Evolutionary conservation across 2,888 invertebrate species (phyloP), one percentile per base, ranked within the genome.

Genomic region (Parnassius apollo): DNA sequence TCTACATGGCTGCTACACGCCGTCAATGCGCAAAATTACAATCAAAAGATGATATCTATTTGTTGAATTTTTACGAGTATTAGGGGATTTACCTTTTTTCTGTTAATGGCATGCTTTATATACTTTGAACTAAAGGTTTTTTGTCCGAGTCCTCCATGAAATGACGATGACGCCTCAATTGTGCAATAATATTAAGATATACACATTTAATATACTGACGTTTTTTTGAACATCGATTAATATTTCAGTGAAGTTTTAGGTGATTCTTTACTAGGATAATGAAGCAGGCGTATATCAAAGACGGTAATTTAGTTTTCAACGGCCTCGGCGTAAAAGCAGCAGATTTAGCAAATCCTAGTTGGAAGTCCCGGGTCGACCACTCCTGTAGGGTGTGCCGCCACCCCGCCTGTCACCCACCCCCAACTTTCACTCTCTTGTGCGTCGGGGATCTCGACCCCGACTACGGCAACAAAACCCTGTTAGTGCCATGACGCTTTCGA

Each of bases 281-380:
- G 7, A 51, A 46, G 46, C 12, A 46, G 55, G 13, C 45, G 45
- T 55, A 49, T 18, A 22, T 53, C 12, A 35, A 57, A 57, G 50
- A 52, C 44, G 42, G 53, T 64, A 60, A 57, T 64, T 57, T 57
- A 62, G 61, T 80, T 77, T 80, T 79, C 80, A 72, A 72, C 75
- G 66, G 66, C 73, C 65, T 66, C 78, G 65, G 68, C 75, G 76
- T 79, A 80, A 88, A 87, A 86, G 87, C 85, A 88, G 87, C 85
- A 83, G 88, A 88, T 89, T 89, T 88, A 86, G 83, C 86, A 89
- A 89, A 90, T 88, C 88, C 88, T 83, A 76, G 87, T 82, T 83
- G 86, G 83, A 80, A 80, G 85, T 80, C 87, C 86, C 89, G 88
- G 85, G 88, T 85, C 86, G 88, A 86, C 84, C 85, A 86, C 88